Percentiles rank a stretch among this genome's conserved stretches.
Conservation (phyloP, 2,888 invertebrate species). For the Drosophila nigricruria region DNA sequence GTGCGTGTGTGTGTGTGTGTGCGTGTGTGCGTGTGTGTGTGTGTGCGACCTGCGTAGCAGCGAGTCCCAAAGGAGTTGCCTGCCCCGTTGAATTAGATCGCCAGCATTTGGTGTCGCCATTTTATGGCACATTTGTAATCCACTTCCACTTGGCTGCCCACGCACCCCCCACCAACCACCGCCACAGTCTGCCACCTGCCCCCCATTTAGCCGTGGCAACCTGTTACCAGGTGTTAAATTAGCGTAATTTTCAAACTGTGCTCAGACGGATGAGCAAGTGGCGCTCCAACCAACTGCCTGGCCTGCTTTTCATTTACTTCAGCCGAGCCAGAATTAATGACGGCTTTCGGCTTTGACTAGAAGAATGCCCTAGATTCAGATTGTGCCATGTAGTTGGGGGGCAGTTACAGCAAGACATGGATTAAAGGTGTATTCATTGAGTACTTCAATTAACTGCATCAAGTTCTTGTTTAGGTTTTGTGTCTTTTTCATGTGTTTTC, state of each 20-base stretch:
- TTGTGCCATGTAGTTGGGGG: background rate
- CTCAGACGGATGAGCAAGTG: constrained; percentile 8
- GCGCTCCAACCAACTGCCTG: constrained; percentile 24
- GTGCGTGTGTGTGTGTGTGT: constrained; percentile 14
- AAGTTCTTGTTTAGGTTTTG: too few species aligned
- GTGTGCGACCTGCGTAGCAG: constrained; percentile 5
- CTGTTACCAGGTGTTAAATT: constrained; percentile 70
- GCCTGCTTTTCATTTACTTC: constrained; percentile 5
- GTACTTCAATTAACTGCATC: background rate
- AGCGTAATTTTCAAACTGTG: constrained; percentile 52
- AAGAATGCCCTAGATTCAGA: background rate
- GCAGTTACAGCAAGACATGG: background rate
- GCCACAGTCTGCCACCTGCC: background rate
- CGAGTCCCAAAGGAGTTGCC: constrained; percentile 64
- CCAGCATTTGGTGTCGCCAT: constrained; percentile 64
- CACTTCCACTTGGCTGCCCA: constrained; percentile 48
- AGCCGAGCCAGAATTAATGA: background rate
- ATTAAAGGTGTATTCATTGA: too few species aligned
- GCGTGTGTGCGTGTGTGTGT: background rate
- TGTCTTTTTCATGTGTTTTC: too few species aligned
- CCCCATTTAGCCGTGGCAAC: background rate
- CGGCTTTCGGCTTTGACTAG: background rate
- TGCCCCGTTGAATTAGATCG: constrained; percentile 58
- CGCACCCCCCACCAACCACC: background rate
- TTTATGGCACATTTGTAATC: constrained; percentile 63